Conservation (phyloP, 1,140 invertebrate species). For the Cheumatopsyche charites region DNA sequence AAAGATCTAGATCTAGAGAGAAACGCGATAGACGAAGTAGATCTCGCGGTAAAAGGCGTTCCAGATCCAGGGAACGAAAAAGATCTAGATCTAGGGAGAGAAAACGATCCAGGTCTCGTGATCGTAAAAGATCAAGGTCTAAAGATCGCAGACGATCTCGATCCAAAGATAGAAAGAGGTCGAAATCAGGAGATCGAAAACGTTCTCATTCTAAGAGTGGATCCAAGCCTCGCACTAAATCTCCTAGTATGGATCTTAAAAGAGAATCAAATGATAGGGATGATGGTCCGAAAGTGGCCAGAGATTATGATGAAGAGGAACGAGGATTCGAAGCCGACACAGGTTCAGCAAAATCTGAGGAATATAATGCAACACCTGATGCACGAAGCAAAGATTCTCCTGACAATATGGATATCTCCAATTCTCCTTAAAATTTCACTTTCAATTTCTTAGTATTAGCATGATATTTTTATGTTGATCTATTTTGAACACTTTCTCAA, state of each 20-base stretch:
- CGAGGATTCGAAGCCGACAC: slow-evolving; percentile 51
- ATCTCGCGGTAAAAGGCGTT: slow-evolving; percentile 55
- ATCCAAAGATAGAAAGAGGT: slow-evolving; percentile 57
- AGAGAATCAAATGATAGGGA: slow-evolving; percentile 38
- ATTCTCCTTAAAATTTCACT: slow-evolving; percentile 62
- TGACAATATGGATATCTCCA: slow-evolving; percentile 62
- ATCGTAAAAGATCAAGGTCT: slow-evolving; percentile 54
- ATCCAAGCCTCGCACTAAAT: slow-evolving; percentile 43
- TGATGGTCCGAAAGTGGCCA: slow-evolving; percentile 38
- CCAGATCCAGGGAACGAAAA: slow-evolving; percentile 57
- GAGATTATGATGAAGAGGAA: slow-evolving; percentile 47
- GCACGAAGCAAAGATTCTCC: slow-evolving; percentile 54
- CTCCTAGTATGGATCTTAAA: slow-evolving; percentile 40
- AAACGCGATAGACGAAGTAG: slow-evolving; percentile 54
- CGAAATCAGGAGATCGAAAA: slow-evolving; percentile 55
- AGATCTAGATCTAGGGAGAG: slow-evolving; percentile 58
- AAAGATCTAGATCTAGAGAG: slow-evolving; percentile 56
- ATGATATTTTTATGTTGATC: too few species aligned
- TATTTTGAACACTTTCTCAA: too few species aligned
- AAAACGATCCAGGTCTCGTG: slow-evolving; percentile 55
- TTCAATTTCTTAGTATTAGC: too few species aligned
- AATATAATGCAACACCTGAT: slow-evolving; percentile 53
- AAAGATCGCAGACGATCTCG: slow-evolving; percentile 58
- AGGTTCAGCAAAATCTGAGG: slow-evolving; percentile 56
- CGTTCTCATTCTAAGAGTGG: slow-evolving; percentile 54